Evolutionary conservation across 2,797 vertebrate genomes (phyloP).

Genomic region (Arvicola amphibius): DNA sequence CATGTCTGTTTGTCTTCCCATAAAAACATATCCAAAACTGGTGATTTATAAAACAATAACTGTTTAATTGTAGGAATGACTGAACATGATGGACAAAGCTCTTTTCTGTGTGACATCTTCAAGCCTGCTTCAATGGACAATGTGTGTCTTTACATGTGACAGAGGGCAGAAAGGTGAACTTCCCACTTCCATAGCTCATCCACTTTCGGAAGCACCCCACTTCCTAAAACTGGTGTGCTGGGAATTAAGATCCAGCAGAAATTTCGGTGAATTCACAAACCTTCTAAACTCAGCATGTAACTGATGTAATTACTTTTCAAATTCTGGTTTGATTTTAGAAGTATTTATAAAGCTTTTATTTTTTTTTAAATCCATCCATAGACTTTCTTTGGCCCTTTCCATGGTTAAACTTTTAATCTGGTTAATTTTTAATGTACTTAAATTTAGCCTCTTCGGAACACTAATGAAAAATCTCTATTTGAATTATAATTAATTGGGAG

Average conservation of each 20-base stretch:
- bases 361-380: conserved; percentile 40
- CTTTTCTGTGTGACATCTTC: neutral
- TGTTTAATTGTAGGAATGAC: neutral
- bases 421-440: conserved; percentile 77
- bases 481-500: conserved; percentile 80
- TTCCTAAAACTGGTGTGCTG: neutral
- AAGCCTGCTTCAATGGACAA: neutral
- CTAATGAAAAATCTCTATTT: conserved; percentile 76
- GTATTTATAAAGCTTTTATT: conserved; percentile 62
- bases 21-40: neutral
- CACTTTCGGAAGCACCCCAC: neutral
- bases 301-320: conserved; percentile 11
- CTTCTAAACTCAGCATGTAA: neutral
- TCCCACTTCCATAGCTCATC: neutral
- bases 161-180: neutral
- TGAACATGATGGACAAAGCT: neutral
- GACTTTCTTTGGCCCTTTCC: conserved; percentile 21
- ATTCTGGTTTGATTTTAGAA: conserved; percentile 31
- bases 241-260: neutral
- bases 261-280: neutral
- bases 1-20: neutral
- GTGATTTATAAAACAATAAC: neutral
- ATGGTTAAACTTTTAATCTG: conserved; percentile 68
- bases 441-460: conserved; percentile 74
- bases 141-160: no score